A percentile compares a stretch with the other conserved stretches of the same genome.
These are phyloP conservation scores for Cettia cetti DNA, from an alignment of 2,113 vertebrate genomes.

Conservation along the genomic window DNA sequence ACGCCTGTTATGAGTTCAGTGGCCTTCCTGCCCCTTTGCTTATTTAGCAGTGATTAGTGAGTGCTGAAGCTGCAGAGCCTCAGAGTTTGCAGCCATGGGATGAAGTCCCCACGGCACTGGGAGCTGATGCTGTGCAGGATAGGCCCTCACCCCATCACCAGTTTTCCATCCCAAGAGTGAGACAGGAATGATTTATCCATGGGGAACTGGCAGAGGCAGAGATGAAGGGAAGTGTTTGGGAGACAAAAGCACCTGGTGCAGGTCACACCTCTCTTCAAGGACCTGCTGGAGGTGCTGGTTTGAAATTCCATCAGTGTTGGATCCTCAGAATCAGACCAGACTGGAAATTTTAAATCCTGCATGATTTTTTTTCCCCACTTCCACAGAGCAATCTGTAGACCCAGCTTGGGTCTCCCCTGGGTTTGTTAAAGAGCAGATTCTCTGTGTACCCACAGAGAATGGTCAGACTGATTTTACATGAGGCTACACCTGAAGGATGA, in stretches of 20 bases:
- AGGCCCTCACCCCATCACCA: neutral
- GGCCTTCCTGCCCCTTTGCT: constrained; percentile 36
- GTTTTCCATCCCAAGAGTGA: neutral
- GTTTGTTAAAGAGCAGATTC: neutral
- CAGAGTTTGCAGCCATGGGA: neutral
- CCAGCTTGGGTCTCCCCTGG: neutral
- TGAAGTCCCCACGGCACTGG: neutral
- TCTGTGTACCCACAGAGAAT: neutral
- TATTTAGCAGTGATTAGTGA: constrained; percentile 41
- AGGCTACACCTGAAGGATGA: neutral
- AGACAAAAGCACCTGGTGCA: neutral
- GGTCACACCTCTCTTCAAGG: neutral
- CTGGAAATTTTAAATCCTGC: neutral
- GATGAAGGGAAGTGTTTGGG: neutral
- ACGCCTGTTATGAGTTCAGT: constrained; percentile 37
- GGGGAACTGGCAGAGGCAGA: neutral
- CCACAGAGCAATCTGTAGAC: neutral
- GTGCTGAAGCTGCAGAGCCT: constrained; percentile 15
- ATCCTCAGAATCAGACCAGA: neutral
- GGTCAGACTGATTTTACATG: neutral
- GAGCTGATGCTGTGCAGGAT: neutral
- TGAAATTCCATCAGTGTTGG: neutral
- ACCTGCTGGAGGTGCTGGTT: neutral
- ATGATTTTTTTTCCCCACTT: rapidly evolving
- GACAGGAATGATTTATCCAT: neutral